Evolutionary conservation across 2,888 invertebrate genomes (phyloP).

Genomic region (Cerastis rubricosa): DNA sequence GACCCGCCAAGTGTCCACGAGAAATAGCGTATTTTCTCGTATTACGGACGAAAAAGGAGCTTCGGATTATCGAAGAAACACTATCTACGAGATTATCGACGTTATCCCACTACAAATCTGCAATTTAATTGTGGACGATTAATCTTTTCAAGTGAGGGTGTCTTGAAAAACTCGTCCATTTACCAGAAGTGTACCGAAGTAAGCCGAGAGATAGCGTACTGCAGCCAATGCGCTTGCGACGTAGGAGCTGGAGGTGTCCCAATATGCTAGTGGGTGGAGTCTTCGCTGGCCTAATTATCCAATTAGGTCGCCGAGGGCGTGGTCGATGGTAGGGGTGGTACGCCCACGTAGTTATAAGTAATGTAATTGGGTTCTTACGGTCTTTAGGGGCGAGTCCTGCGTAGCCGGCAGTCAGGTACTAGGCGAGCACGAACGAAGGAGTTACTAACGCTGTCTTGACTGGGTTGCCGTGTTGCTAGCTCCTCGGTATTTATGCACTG

Average conservation of each 20-base stretch:
- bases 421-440: not conserved
- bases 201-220: not conserved
- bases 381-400: not conserved
- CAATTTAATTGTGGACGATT: no score
- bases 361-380: not conserved
- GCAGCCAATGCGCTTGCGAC: not conserved
- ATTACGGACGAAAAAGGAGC: no score
- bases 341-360: not conserved
- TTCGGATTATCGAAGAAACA: no score
- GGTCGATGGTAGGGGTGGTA: not conserved
- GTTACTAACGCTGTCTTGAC: not conserved
- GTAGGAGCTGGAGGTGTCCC: not conserved
- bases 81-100: no score
- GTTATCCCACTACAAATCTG: no score
- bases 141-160: no score
- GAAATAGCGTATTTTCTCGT: no score
- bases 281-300: not conserved
- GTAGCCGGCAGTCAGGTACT: not conserved
- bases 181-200: not conserved
- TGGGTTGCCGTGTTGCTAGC: not conserved
- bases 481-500: not conserved
- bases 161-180: no score
- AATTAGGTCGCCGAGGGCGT: not conserved
- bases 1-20: no score
- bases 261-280: not conserved